Evolutionary conservation across 2,113 vertebrate species (phyloP), one percentile per base, ranked within the genome.

Genomic region (Ciconia boyciana): DNA sequence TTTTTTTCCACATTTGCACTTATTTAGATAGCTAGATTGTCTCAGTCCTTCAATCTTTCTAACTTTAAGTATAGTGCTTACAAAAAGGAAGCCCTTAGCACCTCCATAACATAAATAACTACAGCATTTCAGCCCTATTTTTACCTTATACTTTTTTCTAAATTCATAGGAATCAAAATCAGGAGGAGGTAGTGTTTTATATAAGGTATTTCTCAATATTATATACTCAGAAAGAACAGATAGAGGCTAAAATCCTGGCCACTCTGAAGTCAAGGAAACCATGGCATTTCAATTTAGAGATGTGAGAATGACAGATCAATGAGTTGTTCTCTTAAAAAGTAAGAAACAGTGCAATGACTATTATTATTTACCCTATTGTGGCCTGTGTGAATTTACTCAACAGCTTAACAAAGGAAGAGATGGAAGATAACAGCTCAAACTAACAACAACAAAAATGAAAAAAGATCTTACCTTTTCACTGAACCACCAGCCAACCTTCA

Each of bases 401-500:
- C 4, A 57, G 4, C 5, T 46, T 84, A 62, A 62, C 0, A 1
- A 68, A 75, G 28, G 16, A 80, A 76, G 7, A 51, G 15, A 31
- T 5, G 4, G 44, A 69, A 11, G 18, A n/a, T 31, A 64, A 22
- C 14, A 61, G 12, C 11, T 89, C 9, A 66, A 83, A 51, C 9
- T 62, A 65, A 70, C 2, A 41, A 16, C 11, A 43, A 41, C 12
- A 65, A 43, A 44, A 51, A 4, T 2, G 3, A 60, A 29, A 44
- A 52, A 32, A n/a, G 4, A 15, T 20, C 5, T 75, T 60, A 46
- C 9, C 4, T 60, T 89, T 68, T 83, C 25, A 77, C 18, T 80
- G 36, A 72, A 72, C 5, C 20, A 44, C 10, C 4, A 44, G 15
- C 4, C 0, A 0, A 71, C 34, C 11, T 81, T 10, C 25, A 83